Evolutionary conservation across 2,113 vertebrate genomes (phyloP).

Genomic region (Oryzias curvinotus): DNA sequence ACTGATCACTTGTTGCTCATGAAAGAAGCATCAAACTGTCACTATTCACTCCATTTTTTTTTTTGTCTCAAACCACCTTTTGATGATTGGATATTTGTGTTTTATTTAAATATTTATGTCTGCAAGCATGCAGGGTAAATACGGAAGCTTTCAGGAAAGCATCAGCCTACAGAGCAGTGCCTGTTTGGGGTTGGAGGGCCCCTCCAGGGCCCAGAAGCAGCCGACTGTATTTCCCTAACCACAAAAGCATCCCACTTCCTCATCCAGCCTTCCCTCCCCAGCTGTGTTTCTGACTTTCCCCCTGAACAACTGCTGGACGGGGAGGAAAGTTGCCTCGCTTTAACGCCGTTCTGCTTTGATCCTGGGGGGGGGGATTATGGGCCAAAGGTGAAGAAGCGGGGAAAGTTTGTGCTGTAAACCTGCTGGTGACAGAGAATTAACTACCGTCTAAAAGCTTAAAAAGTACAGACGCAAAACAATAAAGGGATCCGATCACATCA

Average conservation of each 20-base stretch:
- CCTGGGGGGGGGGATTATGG: slow-evolving; percentile 10
- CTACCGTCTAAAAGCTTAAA: too few relatives aligned
- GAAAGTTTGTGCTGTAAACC: too few relatives aligned
- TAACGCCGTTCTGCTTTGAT: slow-evolving; percentile 6
- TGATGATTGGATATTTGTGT: too few relatives aligned
- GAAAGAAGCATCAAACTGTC: too few relatives aligned
- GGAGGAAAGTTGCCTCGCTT: slow-evolving; percentile 6
- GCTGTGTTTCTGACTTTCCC: not conserved
- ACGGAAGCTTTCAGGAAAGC: not conserved
- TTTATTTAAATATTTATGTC: too few relatives aligned
- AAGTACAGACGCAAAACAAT: too few relatives aligned
- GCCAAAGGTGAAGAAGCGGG: slow-evolving; percentile 18
- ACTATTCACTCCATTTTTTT: too few relatives aligned
- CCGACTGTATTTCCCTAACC: slow-evolving; percentile 35
- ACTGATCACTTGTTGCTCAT: too few relatives aligned
- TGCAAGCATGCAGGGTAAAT: too few relatives aligned
- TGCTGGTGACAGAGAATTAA: too few relatives aligned
- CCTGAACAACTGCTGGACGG: slow-evolving; percentile 1
- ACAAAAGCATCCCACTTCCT: slow-evolving; percentile 49
- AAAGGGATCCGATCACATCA: too few relatives aligned
- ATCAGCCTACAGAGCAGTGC: not conserved
- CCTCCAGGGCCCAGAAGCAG: not conserved
- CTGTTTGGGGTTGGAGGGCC: not conserved
- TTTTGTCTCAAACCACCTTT: too few relatives aligned
- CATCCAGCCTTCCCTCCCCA: slow-evolving; percentile 2